A percentile compares a stretch with the other conserved stretches of the same genome.
Conservation (phyloP, 1,140 invertebrate species). For the Druon quercuslanigerum region DNA sequence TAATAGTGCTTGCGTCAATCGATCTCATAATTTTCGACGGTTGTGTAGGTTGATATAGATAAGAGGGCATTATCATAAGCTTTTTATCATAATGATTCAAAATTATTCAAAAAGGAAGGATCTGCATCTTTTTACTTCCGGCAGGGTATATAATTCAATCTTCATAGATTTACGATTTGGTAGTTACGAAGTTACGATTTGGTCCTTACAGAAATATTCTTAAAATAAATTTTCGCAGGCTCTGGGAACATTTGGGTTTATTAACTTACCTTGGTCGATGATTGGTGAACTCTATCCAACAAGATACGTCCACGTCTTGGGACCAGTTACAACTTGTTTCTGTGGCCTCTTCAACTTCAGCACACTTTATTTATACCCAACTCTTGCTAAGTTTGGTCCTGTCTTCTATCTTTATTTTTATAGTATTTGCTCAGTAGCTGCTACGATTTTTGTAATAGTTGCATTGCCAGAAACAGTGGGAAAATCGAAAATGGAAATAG, state of each 20-base stretch:
- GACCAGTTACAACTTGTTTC: slow-evolving; percentile 44
- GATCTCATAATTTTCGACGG: too few species aligned
- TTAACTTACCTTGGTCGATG: slow-evolving; percentile 45
- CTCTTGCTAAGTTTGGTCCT: slow-evolving; percentile 32
- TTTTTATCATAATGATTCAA: too few species aligned
- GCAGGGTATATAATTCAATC: too few species aligned
- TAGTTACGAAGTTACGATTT: too few species aligned
- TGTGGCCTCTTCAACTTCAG: slow-evolving; percentile 39
- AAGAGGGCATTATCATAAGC: too few species aligned
- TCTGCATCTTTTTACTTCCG: too few species aligned
- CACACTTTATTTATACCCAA: slow-evolving; percentile 48
- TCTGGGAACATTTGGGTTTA: slow-evolving; percentile 45
- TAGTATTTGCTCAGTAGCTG: slow-evolving; percentile 35
- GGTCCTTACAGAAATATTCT: too few species aligned
- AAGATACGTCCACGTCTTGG: slow-evolving; percentile 45
- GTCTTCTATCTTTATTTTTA: slow-evolving; percentile 44
- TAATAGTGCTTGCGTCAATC: too few species aligned
- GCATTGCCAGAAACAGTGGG: slow-evolving; percentile 46
- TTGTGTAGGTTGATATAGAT: too few species aligned
- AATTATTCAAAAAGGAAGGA: too few species aligned
- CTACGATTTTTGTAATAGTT: slow-evolving; percentile 44
- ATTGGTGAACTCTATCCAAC: slow-evolving; percentile 52
- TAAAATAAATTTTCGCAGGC: slow-evolving; percentile 28
- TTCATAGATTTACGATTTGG: too few species aligned
- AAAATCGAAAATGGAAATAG: slow-evolving; percentile 48